phyloP scores from a whole-genome alignment of 92 coral and sea anemone genomes.

The Zoanthus sansibaricus region DNA sequence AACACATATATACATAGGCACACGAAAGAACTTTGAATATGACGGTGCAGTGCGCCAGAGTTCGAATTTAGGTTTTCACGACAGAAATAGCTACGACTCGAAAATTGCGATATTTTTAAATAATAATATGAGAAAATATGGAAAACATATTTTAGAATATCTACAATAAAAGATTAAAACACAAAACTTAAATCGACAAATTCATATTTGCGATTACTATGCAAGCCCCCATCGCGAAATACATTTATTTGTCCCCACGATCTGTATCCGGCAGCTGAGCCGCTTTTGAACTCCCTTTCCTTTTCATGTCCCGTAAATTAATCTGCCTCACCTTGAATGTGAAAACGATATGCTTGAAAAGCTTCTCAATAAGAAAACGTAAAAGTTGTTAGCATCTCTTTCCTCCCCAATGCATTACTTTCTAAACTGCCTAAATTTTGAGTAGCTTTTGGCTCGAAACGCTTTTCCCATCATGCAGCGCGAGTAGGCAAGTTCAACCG shows the following conservation, averaged over 20 bases:
- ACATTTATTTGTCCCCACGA: slow-evolving; percentile 29
- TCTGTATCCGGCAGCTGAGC: slow-evolving; percentile 35
- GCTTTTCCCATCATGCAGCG: slow-evolving; percentile 34
- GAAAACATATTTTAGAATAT: not conserved
- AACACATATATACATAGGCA: not conserved
- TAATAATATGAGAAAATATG: not conserved
- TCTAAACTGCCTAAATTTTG: slow-evolving; percentile 16
- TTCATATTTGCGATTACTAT: slow-evolving; percentile 19
- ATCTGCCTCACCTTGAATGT: slow-evolving; percentile 31
- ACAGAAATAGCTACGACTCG: not conserved
- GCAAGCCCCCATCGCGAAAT: slow-evolving; percentile 3
- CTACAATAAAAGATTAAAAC: not conserved
- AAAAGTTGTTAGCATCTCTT: not conserved
- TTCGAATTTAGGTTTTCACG: not conserved
- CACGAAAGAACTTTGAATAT: not conserved
- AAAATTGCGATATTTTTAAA: not conserved
- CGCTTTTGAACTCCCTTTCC: slow-evolving; percentile 5
- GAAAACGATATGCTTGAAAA: not conserved
- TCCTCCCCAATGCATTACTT: not conserved
- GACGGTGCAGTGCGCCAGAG: not conserved
- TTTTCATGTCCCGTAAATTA: slow-evolving; percentile 34
- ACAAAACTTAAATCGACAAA: not conserved
- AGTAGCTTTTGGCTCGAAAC: slow-evolving; percentile 24
- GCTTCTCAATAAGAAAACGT: not conserved
- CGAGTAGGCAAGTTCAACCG: not conserved